Percentiles rank a stretch among this genome's conserved stretches.
These are phyloP conservation scores for Drosophila mettleri DNA, from an alignment of 2,888 invertebrate genomes.

Conservation along the genomic window DNA sequence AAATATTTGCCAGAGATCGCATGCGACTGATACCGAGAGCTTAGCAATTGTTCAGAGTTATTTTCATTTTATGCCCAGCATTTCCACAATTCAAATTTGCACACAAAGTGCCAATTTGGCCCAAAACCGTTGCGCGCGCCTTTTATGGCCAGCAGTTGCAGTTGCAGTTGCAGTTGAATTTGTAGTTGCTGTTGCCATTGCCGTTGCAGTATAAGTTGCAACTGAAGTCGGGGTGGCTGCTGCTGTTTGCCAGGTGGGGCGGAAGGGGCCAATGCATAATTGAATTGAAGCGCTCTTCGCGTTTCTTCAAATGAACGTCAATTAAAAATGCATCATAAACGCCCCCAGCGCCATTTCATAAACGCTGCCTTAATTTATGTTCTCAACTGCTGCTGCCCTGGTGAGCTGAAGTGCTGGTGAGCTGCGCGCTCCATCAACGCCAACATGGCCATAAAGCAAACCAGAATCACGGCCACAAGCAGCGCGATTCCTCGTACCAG, in stretches of 20 bases:
- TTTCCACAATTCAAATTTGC: constrained; percentile 81
- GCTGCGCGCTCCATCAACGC: constrained; percentile 34
- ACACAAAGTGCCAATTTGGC: constrained; percentile 82
- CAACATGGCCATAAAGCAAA: constrained; percentile 68
- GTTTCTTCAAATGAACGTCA: constrained; percentile 80
- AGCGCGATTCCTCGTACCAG: constrained; percentile 18
- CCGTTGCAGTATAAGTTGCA: constrained; percentile 4
- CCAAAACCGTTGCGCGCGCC: constrained; percentile 76
- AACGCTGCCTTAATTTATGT: constrained; percentile 74
- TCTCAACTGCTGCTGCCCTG: constrained; percentile 33
- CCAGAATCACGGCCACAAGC: constrained; percentile 50
- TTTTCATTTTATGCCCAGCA: constrained; percentile 63
- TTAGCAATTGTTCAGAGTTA: constrained; percentile 65
- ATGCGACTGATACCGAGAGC: constrained; percentile 56
- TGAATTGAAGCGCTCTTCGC: constrained; percentile 76
- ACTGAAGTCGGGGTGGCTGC: not conserved
- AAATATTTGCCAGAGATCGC: constrained; percentile 74
- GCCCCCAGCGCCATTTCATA: constrained; percentile 79
- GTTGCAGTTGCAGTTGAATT: constrained; percentile 23
- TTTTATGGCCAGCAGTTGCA: constrained; percentile 64
- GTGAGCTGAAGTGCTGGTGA: constrained; percentile 10
- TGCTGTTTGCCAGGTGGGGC: constrained; percentile 3
- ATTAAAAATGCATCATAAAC: constrained; percentile 80
- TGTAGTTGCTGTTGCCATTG: constrained; percentile 15
- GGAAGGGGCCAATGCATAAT: constrained; percentile 59